Conservation (phyloP, 2,113 vertebrate species). For the Parus major region DNA sequence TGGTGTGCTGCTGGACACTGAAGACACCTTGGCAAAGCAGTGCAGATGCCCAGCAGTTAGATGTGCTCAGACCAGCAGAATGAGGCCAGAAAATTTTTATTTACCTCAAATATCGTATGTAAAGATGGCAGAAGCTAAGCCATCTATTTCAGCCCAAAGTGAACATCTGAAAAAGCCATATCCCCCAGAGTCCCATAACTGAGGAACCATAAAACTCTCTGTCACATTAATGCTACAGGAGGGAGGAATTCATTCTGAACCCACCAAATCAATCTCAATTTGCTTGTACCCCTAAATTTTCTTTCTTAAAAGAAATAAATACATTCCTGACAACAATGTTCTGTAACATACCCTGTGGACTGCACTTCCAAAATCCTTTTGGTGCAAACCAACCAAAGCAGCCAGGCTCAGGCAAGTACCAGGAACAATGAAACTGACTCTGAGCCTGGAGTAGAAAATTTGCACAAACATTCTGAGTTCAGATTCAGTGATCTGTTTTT, state of each 20-base stretch:
- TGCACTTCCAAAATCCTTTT: background rate
- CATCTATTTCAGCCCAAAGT: background rate
- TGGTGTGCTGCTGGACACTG: background rate
- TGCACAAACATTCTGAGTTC: background rate
- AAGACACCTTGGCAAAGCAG: background rate
- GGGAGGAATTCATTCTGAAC: background rate
- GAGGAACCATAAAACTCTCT: background rate
- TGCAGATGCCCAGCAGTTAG: background rate
- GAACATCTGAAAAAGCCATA: background rate
- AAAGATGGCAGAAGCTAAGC: background rate
- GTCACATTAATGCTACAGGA: background rate
- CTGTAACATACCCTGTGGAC: background rate
- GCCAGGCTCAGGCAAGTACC: background rate
- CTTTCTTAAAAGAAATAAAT: background rate
- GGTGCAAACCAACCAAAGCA: accelerated
- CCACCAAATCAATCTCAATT: background rate
- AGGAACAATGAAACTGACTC: background rate
- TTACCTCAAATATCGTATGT: background rate
- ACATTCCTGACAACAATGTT: background rate
- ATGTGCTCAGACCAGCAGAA: background rate
- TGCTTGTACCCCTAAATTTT: background rate
- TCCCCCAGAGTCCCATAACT: background rate
- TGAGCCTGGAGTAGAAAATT: background rate
- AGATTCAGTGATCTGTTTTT: background rate
- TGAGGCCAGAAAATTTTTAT: background rate